Evolutionary conservation across 2,888 invertebrate species (phyloP).

Genomic region (Ichneumon xanthorius): DNA sequence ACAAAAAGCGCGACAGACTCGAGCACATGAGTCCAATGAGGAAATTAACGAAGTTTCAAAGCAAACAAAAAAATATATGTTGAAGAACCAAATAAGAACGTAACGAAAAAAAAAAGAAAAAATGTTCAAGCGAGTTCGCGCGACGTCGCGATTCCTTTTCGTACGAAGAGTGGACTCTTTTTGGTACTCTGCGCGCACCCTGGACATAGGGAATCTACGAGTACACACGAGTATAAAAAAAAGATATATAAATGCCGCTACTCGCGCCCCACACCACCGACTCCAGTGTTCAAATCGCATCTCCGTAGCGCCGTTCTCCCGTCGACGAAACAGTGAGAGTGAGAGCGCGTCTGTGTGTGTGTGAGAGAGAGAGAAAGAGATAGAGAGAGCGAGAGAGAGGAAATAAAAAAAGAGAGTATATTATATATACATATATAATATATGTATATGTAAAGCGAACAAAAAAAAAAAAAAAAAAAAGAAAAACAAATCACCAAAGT

Average conservation of each 20-base stretch:
- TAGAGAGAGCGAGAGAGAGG: slow-evolving; percentile 28
- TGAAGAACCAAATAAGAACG: slow-evolving; percentile 4
- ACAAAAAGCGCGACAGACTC: slow-evolving; percentile 28
- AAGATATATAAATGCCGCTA: slow-evolving; percentile 67
- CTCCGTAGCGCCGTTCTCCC: slow-evolving; percentile 75
- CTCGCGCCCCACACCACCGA: slow-evolving; percentile 83
- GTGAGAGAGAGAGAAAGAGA: slow-evolving; percentile 22
- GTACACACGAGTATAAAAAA: slow-evolving; percentile 65
- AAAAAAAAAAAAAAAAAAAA: slow-evolving; percentile 27
- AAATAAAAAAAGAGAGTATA: slow-evolving; percentile 34
- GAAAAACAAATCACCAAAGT: slow-evolving; percentile 39
- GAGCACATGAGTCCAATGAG: slow-evolving; percentile 39
- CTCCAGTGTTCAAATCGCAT: slow-evolving; percentile 83
- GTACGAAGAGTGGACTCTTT: slow-evolving; percentile 56
- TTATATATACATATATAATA: slow-evolving; percentile 1
- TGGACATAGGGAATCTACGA: slow-evolving; percentile 78
- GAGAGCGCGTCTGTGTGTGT: slow-evolving; percentile 55
- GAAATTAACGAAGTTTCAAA: slow-evolving; percentile 21
- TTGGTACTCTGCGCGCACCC: slow-evolving; percentile 74
- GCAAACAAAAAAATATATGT: slow-evolving; percentile 12
- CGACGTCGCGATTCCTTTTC: slow-evolving; percentile 29
- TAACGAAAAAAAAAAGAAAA: slow-evolving; percentile 45
- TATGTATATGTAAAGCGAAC: slow-evolving; percentile 17
- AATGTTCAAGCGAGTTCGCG: slow-evolving; percentile 12
- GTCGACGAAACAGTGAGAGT: slow-evolving; percentile 64